These are phyloP conservation scores for Lamellibrachia satsuma DNA, from an alignment of 2,888 invertebrate species.

Conservation along the genomic window DNA sequence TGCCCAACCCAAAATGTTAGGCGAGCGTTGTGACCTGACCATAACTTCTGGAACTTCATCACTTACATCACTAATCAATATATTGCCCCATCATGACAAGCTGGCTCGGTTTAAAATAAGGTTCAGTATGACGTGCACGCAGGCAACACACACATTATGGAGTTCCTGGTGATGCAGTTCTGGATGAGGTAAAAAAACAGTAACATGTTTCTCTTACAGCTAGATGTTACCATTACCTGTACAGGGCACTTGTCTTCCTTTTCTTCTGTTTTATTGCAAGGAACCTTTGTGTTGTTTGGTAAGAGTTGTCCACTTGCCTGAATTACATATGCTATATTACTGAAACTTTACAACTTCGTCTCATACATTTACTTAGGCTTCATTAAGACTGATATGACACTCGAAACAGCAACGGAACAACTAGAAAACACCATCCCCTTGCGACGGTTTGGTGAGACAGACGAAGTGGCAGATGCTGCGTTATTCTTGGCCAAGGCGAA, in stretches of 20 bases:
- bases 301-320: not conserved
- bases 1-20: no score
- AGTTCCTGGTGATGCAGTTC: not conserved
- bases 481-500: slow-evolving; percentile 23
- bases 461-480: slow-evolving; percentile 27
- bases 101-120: not conserved
- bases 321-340: not conserved
- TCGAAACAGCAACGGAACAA: not conserved
- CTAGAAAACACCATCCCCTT: slow-evolving; percentile 23
- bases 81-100: not conserved
- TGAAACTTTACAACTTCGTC: not conserved
- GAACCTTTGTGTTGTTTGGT: not conserved
- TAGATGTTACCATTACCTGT: not conserved
- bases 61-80: no score
- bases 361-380: slow-evolving; percentile 22
- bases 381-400: slow-evolving; percentile 31
- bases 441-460: slow-evolving; percentile 25
- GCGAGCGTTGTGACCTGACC: no score
- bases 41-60: no score
- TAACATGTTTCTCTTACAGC: no score
- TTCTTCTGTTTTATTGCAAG: not conserved
- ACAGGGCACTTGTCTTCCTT: not conserved
- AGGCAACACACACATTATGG: not conserved
- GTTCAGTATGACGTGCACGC: not conserved
- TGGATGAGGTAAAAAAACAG: not conserved